phyloP scores from a whole-genome alignment of 2,113 vertebrate genomes.

The Australoheros scitulus region DNA sequence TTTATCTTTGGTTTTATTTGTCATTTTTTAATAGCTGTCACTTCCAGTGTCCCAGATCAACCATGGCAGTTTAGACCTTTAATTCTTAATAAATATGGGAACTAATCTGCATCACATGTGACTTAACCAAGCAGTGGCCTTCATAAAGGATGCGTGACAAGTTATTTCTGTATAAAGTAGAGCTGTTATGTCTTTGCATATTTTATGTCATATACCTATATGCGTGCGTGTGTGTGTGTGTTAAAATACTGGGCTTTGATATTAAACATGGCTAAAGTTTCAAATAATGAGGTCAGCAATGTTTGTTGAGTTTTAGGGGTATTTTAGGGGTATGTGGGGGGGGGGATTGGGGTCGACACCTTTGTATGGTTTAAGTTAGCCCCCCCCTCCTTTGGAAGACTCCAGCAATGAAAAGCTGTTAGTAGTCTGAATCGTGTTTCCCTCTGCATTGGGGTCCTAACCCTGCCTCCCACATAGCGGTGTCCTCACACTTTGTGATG shows the following conservation, averaged over 20 bases:
- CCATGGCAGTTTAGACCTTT: too few relatives aligned
- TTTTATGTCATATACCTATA: neutral
- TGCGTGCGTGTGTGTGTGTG: too few relatives aligned
- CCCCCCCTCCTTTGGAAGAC: too few relatives aligned
- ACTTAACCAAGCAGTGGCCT: neutral
- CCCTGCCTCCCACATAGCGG: too few relatives aligned
- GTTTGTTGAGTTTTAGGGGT: too few relatives aligned
- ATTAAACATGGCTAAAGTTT: neutral
- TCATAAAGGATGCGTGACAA: rapidly evolving
- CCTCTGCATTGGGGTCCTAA: too few relatives aligned
- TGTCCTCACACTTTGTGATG: too few relatives aligned
- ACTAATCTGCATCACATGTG: neutral
- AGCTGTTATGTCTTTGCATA: neutral
- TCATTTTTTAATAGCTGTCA: neutral
- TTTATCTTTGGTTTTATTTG: neutral
- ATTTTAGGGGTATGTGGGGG: too few relatives aligned
- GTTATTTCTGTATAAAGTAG: neutral
- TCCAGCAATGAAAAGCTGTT: too few relatives aligned
- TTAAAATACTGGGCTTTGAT: neutral
- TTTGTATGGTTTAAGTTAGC: too few relatives aligned
- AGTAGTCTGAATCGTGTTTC: too few relatives aligned
- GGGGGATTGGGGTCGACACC: too few relatives aligned
- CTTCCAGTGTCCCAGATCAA: rapidly evolving
- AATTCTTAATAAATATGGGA: neutral
- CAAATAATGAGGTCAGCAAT: neutral